Evolutionary conservation across 2,888 invertebrate species (phyloP).

Genomic region (Drosophila neotestacea): DNA sequence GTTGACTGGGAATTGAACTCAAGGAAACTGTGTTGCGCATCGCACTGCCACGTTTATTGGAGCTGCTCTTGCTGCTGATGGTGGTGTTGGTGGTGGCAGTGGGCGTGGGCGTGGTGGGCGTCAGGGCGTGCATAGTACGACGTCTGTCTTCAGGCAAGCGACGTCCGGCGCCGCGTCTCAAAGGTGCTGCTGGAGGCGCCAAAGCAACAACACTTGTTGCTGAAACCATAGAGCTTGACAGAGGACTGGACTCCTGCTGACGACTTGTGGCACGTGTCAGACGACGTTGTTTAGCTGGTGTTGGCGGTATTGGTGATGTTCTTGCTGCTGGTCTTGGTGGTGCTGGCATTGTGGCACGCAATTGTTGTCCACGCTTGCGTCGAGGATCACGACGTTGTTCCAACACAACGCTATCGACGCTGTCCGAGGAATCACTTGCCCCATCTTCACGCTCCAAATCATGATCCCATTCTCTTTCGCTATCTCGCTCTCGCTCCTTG

Average conservation of each 20-base stretch:
- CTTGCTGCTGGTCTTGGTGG: constrained; percentile 13
- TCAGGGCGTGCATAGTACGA: constrained; percentile 8
- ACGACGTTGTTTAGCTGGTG: constrained; percentile 43
- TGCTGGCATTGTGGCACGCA: constrained; percentile 61
- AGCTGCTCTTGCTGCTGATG: neutral
- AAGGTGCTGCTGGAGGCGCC: neutral
- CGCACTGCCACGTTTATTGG: neutral
- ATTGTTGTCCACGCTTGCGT: constrained; percentile 39
- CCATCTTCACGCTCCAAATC: neutral
- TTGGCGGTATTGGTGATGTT: neutral
- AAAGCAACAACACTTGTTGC: neutral
- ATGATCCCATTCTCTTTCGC: neutral
- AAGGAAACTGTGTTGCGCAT: constrained; percentile 12
- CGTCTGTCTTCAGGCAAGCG: constrained; percentile 15
- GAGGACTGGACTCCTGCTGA: constrained; percentile 2
- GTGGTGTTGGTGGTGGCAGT: neutral
- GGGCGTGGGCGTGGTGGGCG: no score
- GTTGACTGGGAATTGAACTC: neutral
- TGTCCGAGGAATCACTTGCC: neutral
- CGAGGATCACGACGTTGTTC: constrained; percentile 39
- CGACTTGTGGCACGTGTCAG: constrained; percentile 51
- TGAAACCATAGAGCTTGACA: neutral
- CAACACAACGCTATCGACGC: neutral
- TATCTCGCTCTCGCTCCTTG: neutral
- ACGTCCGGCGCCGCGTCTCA: constrained; percentile 6